Base-by-base conservation (phyloP, 1,140 invertebrate species). In the Drosophila orosa region DNA sequence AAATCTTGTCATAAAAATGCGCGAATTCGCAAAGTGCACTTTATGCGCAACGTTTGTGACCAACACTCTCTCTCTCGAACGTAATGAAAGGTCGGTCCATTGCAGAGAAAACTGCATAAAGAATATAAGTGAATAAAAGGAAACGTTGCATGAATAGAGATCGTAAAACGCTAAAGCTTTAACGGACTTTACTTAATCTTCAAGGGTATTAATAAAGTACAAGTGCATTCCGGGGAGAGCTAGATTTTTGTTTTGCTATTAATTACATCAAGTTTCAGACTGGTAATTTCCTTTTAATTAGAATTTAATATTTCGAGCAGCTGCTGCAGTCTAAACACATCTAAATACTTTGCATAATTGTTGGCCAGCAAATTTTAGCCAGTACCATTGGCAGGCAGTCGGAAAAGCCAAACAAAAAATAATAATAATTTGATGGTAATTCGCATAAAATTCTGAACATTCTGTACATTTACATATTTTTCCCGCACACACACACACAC, bases 11-110 rank as follows among this genome's bases (percentile, higher is more conserved):
- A 84, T 89, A 89, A 89, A 89, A 89, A 80, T 75, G 84, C 84
- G 80, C 65, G 79, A 89, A 89, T 89, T 89, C 77, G 84, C 74
- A 84, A 89, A 89, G 80, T 89, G 84, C 84, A 89, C 66, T 84
- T 84, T 74, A 83, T 72, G 74, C 79, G 71, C 61, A 61, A 62
- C 66, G 52, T 71, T 81, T 81, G 78, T 77, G 55, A 55, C 54
- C 72, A 60, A 63, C 55, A 60, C 25, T 29, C 33, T 54, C 52
- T 24, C 24, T 35, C 24, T 55, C 54, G 22, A 48, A 61, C 39
- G 27, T 44, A 52, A 65, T 65, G 52, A 74, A 52, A 47, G 54
- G n/a, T 65, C 45, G 44, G n/a, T 45, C 31, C 39, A 37, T 15
- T 44, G 27, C 22, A 44, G 22, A 22, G 9, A 31, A 50, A 68